Percentiles rank a stretch among this genome's conserved stretches.
Evolutionary conservation across 2,113 vertebrate species (phyloP).

Genomic region (Corynorhinus townsendii): DNA sequence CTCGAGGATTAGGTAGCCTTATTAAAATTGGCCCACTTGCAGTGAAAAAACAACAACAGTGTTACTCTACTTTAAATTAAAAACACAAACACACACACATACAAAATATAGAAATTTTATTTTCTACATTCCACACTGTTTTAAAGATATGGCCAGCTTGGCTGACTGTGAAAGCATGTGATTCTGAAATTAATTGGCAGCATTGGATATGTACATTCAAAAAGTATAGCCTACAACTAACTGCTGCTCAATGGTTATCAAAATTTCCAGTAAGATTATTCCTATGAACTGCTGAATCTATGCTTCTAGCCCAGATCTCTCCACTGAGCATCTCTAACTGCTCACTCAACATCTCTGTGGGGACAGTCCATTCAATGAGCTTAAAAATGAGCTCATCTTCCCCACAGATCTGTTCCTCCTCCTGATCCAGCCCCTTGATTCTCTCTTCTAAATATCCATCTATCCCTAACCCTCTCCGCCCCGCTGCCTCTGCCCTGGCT

Average conservation of each 20-base stretch:
- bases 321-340: neutral
- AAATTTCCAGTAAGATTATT: neutral
- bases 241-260: neutral
- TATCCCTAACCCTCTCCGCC: neutral
- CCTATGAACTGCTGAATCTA: slow-evolving; percentile 3
- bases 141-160: slow-evolving; percentile 33
- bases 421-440: neutral
- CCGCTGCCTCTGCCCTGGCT: too few relatives aligned
- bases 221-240: slow-evolving; percentile 12
- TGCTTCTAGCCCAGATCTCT: neutral
- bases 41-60: neutral
- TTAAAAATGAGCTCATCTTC: neutral
- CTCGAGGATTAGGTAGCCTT: neutral
- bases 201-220: slow-evolving; percentile 2
- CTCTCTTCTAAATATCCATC: neutral
- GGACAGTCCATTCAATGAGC: neutral
- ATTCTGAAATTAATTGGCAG: slow-evolving; percentile 38
- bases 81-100: too few relatives aligned
- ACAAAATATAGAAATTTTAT: neutral
- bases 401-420: neutral
- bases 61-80: neutral
- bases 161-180: neutral
- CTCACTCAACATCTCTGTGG: neutral
- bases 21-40: neutral
- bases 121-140: slow-evolving; percentile 43